Percentiles rank a stretch among this genome's conserved stretches.
phyloP scores from a whole-genome alignment of 1,140 invertebrate genomes.

The Dufourea novaeangliae region DNA sequence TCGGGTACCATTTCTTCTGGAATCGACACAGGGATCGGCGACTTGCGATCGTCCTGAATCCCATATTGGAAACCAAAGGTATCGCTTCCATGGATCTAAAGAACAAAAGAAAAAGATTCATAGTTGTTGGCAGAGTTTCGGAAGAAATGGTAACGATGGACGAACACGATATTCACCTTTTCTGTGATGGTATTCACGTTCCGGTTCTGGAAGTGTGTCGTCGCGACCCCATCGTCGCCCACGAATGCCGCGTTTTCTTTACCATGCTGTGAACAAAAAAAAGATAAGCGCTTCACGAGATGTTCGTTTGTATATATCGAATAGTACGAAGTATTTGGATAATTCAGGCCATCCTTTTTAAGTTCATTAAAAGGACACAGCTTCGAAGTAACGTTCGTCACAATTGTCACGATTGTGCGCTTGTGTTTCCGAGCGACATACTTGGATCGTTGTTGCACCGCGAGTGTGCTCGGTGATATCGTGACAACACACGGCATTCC shows the following conservation, averaged over 20 bases:
- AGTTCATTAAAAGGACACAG: neutral
- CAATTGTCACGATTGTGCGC: neutral
- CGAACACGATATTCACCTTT: constrained; percentile 20
- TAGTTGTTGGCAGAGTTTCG: neutral
- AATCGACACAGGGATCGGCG: constrained; percentile 22
- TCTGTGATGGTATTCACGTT: neutral
- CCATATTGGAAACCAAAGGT: constrained; percentile 29
- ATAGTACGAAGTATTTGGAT: neutral
- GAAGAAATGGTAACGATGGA: neutral
- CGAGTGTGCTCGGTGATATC: neutral
- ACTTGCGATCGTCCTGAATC: constrained; percentile 42
- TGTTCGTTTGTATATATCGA: too few species aligned
- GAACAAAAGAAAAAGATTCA: neutral
- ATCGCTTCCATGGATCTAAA: constrained; percentile 26
- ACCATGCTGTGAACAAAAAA: constrained; percentile 60
- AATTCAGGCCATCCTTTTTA: neutral
- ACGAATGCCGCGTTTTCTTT: constrained; percentile 70
- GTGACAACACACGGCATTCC: neutral
- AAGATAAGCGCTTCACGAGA: too few species aligned
- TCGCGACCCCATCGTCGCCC: constrained; percentile 65
- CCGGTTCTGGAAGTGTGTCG: constrained; percentile 13
- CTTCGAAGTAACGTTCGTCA: neutral
- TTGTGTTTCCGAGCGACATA: neutral
- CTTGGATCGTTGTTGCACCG: neutral
- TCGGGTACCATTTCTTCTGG: constrained; percentile 54